A percentile compares a stretch with the other conserved stretches of the same genome.
These are phyloP conservation scores for Spisula subtruncata DNA, from an alignment of 2,888 invertebrate genomes.

Conservation along the genomic window DNA sequence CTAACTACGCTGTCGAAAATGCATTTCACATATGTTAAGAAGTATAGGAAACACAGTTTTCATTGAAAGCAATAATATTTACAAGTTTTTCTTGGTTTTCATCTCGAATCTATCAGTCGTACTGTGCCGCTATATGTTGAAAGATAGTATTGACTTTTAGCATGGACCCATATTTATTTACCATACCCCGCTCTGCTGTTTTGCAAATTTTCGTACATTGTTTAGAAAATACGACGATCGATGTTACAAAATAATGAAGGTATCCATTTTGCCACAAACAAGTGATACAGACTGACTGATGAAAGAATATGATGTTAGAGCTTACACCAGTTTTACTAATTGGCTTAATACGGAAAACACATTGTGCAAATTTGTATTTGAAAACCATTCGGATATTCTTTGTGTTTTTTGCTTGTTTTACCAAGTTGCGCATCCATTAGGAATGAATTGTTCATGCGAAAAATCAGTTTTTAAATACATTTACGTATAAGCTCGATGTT, in stretches of 20 bases:
- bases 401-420: constrained; percentile 21
- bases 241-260: constrained; percentile 70
- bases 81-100: constrained; percentile 1
- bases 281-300: constrained; percentile 40
- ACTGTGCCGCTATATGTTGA: constrained; percentile 29
- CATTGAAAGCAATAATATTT: constrained; percentile 22
- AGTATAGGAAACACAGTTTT: background rate
- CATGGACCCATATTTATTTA: constrained; percentile 62
- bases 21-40: too few species aligned
- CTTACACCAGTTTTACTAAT: constrained; percentile 34
- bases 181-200: constrained; percentile 54
- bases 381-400: constrained; percentile 2
- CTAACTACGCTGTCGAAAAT: too few species aligned
- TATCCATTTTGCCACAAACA: constrained; percentile 26
- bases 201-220: constrained; percentile 68
- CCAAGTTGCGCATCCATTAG: background rate
- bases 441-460: background rate
- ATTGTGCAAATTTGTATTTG: constrained; percentile 21
- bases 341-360: constrained; percentile 40
- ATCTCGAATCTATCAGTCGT: background rate
- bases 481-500: too few species aligned
- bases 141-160: constrained; percentile 43
- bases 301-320: constrained; percentile 44
- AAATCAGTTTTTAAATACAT: background rate
- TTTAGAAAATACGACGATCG: constrained; percentile 65